These are phyloP conservation scores for Pygmarrhopalites habei DNA, from an alignment of 1,140 invertebrate genomes.

Conservation along the genomic window DNA sequence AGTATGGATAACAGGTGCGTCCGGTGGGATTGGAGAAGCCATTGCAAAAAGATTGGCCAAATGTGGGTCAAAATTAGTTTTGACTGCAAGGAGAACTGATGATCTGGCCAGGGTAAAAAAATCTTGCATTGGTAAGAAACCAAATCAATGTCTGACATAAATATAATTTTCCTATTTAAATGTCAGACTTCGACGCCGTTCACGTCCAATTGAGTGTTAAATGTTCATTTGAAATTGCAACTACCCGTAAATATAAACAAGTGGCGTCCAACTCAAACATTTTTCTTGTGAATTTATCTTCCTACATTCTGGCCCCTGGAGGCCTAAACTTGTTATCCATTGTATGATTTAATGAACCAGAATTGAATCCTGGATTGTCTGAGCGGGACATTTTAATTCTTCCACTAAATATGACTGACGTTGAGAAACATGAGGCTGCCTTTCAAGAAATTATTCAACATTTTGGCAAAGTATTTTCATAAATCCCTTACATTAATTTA, in stretches of 20 bases:
- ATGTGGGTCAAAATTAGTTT: conserved; percentile 60
- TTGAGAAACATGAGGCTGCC: conserved; percentile 54
- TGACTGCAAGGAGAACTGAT: conserved; percentile 62
- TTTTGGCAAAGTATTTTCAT: conserved; percentile 63
- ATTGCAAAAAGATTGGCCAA: conserved; percentile 64
- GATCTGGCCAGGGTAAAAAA: conserved; percentile 68
- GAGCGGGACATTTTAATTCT: conserved; percentile 60
- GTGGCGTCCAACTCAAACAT: too few species aligned
- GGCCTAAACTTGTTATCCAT: conserved; percentile 10
- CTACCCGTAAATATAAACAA: too few species aligned
- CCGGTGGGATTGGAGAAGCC: conserved; percentile 78
- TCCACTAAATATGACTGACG: conserved; percentile 61
- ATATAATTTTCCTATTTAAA: too few species aligned
- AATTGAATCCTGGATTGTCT: conserved; percentile 47
- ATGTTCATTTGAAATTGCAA: too few species aligned
- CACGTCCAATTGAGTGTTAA: too few species aligned
- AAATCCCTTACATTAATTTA: too few species aligned
- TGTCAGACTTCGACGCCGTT: too few species aligned
- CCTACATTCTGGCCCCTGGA: too few species aligned
- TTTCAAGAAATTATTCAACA: conserved; percentile 60
- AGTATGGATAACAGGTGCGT: conserved; percentile 82
- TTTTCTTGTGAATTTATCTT: too few species aligned
- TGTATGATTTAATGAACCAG: neutral
- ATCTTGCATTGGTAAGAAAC: too few species aligned
- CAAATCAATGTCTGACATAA: too few species aligned